phyloP scores from a whole-genome alignment of 92 coral and sea anemone genomes.

The Galaxea fascicularis region DNA sequence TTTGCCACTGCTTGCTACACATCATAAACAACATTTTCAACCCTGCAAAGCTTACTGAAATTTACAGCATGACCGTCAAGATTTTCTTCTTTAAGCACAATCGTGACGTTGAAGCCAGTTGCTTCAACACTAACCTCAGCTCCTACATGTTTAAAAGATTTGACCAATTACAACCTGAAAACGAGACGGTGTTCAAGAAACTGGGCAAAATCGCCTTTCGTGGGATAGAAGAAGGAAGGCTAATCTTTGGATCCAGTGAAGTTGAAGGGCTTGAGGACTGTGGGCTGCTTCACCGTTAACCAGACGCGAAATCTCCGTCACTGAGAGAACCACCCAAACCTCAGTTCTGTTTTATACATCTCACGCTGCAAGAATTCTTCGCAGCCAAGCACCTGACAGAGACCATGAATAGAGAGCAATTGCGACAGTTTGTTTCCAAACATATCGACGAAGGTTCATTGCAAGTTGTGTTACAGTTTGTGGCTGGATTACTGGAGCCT shows the following conservation, averaged over 20 bases:
- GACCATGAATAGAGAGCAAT: not conserved
- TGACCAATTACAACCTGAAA: not conserved
- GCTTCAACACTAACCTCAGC: not conserved
- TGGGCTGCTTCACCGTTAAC: conserved; percentile 35
- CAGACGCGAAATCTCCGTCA: not conserved
- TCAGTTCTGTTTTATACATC: conserved; percentile 51
- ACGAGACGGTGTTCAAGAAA: not conserved
- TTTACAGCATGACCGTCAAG: conserved; percentile 38
- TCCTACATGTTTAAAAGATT: not conserved
- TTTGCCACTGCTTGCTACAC: conserved; percentile 22
- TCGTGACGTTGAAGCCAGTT: not conserved
- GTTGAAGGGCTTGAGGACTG: conserved; percentile 10
- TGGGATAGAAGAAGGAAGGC: conserved; percentile 33
- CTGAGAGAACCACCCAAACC: not conserved
- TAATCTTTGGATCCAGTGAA: conserved; percentile 36
- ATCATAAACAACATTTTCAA: not conserved
- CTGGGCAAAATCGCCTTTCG: conserved; percentile 44
- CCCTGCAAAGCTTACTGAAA: conserved; percentile 48
- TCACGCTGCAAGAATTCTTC: conserved; percentile 62
- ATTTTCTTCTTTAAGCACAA: conserved; percentile 35
- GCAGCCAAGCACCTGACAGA: conserved; percentile 40
- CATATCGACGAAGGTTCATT: conserved; percentile 30
- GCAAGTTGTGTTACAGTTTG: conserved; percentile 63
- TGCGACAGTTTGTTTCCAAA: conserved; percentile 1
- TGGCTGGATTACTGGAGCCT: conserved; percentile 49